A percentile compares a stretch with the other conserved stretches of the same genome.
Conservation (phyloP, 2,797 vertebrate species). For the Eulemur mongoz region DNA sequence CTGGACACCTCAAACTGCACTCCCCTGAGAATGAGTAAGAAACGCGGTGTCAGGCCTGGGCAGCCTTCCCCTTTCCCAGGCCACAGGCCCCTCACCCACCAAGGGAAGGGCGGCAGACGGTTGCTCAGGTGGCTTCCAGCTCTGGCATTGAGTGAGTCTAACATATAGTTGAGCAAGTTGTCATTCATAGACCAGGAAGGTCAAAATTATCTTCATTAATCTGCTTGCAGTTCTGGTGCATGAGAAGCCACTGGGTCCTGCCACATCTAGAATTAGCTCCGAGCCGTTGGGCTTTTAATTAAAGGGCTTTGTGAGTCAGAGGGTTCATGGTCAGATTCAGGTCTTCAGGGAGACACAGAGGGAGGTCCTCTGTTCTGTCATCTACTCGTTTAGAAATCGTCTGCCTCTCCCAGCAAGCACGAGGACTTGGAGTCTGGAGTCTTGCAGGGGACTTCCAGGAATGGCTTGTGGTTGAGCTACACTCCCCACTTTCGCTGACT, state of each 20-base stretch:
- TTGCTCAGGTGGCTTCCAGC: not conserved
- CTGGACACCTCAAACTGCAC: not conserved
- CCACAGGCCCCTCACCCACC: not conserved
- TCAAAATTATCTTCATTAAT: not conserved
- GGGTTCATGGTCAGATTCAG: not conserved
- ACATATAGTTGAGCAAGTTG: not conserved
- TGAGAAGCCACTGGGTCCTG: not conserved
- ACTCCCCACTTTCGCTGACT: too few relatives aligned
- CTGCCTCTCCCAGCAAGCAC: not conserved
- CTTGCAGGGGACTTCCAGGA: not conserved
- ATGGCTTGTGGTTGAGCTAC: not conserved
- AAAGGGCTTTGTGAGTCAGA: slow-evolving; percentile 53
- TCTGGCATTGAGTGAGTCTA: not conserved
- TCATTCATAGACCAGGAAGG: not conserved
- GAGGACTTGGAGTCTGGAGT: not conserved
- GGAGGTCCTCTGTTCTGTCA: not conserved
- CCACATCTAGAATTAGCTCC: slow-evolving; percentile 37
- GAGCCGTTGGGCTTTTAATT: slow-evolving; percentile 63
- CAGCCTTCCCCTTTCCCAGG: rapidly evolving
- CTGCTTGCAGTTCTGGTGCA: not conserved
- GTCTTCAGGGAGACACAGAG: slow-evolving; percentile 22
- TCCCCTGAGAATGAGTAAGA: not conserved
- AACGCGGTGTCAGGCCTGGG: not conserved
- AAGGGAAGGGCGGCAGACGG: not conserved
- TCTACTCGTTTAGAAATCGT: not conserved